Evolutionary conservation across 2,888 invertebrate genomes (phyloP).

Genomic region (Cremastinae sp.): DNA sequence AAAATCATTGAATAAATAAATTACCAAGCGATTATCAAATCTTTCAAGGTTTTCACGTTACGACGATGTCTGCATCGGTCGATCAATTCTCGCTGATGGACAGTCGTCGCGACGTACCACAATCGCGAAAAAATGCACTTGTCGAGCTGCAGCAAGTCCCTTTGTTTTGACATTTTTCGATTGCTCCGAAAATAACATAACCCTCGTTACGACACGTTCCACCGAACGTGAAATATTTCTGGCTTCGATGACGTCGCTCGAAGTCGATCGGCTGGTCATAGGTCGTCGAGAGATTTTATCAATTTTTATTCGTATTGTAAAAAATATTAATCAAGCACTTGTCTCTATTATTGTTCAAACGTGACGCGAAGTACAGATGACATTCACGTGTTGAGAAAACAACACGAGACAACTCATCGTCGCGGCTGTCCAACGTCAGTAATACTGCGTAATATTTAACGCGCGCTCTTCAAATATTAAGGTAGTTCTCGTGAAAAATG

Average conservation of each 20-base stretch:
- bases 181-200: constrained; percentile 46
- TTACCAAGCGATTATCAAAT: constrained; percentile 48
- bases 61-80: constrained; percentile 48
- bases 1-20: constrained; percentile 43
- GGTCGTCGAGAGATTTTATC: constrained; percentile 27
- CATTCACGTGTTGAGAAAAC: too few species aligned
- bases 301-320: background rate
- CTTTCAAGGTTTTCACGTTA: constrained; percentile 38
- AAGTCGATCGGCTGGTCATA: constrained; percentile 13
- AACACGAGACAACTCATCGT: too few species aligned
- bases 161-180: constrained; percentile 68
- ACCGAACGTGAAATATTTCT: background rate
- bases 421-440: too few species aligned
- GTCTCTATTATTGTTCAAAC: constrained; percentile 12
- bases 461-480: too few species aligned
- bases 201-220: constrained; percentile 30
- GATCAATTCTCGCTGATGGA: constrained; percentile 62
- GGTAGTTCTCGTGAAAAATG: too few species aligned
- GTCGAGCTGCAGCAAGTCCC: constrained; percentile 65
- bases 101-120: constrained; percentile 73
- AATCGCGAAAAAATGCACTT: constrained; percentile 73
- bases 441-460: too few species aligned
- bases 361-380: too few species aligned
- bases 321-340: background rate
- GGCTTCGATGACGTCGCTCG: too few species aligned